Base-by-base conservation (phyloP, 2,113 vertebrate species). In the Catagonus wagneri region DNA sequence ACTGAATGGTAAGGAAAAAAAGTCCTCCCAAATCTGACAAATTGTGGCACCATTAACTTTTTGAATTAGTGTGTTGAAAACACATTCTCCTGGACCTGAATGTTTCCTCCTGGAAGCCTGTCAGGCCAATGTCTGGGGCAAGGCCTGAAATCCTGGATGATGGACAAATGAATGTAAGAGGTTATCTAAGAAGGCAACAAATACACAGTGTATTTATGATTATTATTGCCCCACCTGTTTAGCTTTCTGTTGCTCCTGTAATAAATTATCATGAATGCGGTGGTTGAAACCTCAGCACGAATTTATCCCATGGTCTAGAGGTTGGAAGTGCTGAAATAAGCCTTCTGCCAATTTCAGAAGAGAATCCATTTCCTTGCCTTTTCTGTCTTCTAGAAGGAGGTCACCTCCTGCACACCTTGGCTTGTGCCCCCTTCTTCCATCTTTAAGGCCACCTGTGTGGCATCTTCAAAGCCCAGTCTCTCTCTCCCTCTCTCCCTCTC, bases 1-100 rank as follows among this genome's bases (percentile, higher is more conserved):
- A 96, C 93, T 72, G 99, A 99, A 93, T 98, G 99, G 99, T 99
- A 98, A 98, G 98, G 81, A 91, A 84, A 84, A 61, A 54, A 11
- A 5, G 1, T 10, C 20, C 32, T 39, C 11, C 34, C 3, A 68
- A 56, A 66, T 44, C 27, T 29, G 84, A 84, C 65, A 58, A 56
- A 2, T 7, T 63, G 36, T 19, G 22, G 29, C 44, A 32, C 50
- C 66, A 20, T 56, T 39, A 89, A 39, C 7, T 13, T 69, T 87
- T 76, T 61, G 76, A 72, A 79, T 23, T 25, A 74, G 32, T 71
- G 23, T 9, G 3, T n/a, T 44, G 27, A 71, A 91, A 90, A 44
- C 19, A 65, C 6, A 20, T 27, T 6, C 20, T 16, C 7, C 0
- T 36, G 25, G 27, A 32, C 19, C 17, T 29, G 12, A 17, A 12